Evolutionary conservation across 1,140 invertebrate genomes (phyloP).

Genomic region (Drosophila oshimai): DNA sequence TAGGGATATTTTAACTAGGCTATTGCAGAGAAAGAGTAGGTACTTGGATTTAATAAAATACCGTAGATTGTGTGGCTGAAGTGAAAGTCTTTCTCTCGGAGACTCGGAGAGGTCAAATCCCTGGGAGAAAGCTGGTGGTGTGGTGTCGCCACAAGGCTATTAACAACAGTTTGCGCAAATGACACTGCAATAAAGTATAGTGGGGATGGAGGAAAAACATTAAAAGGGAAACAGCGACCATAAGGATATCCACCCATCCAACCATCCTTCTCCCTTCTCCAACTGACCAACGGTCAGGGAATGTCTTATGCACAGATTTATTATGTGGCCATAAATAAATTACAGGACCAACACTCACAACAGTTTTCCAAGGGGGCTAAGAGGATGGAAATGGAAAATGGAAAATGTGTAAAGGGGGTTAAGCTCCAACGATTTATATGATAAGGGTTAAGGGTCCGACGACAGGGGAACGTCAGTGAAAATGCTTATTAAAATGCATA

Average conservation of each 20-base stretch:
- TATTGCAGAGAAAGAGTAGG: not conserved
- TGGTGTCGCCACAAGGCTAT: conserved; percentile 64
- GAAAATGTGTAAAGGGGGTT: conserved; percentile 18
- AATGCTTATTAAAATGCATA: conserved; percentile 62
- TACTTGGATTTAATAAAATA: conserved; percentile 1
- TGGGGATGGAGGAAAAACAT: conserved; percentile 44
- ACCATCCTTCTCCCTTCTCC: not conserved
- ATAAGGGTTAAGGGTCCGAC: conserved; percentile 69
- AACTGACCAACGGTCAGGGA: conserved; percentile 31
- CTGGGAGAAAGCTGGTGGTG: not conserved
- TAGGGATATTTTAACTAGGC: not conserved
- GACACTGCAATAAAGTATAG: conserved; percentile 71
- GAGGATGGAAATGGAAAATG: not conserved
- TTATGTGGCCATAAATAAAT: conserved; percentile 81
- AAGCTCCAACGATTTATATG: conserved; percentile 52
- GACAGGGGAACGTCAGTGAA: conserved; percentile 41
- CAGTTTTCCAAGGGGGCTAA: not conserved
- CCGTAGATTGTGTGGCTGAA: not conserved
- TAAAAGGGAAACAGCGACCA: conserved; percentile 50
- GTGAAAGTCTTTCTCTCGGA: not conserved
- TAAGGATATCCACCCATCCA: not conserved
- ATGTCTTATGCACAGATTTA: conserved; percentile 79
- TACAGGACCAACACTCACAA: conserved; percentile 59
- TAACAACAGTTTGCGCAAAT: conserved; percentile 78
- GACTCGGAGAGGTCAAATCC: not conserved